Base-by-base conservation (phyloP, 2,113 vertebrate genomes). In the Colius striatus region DNA sequence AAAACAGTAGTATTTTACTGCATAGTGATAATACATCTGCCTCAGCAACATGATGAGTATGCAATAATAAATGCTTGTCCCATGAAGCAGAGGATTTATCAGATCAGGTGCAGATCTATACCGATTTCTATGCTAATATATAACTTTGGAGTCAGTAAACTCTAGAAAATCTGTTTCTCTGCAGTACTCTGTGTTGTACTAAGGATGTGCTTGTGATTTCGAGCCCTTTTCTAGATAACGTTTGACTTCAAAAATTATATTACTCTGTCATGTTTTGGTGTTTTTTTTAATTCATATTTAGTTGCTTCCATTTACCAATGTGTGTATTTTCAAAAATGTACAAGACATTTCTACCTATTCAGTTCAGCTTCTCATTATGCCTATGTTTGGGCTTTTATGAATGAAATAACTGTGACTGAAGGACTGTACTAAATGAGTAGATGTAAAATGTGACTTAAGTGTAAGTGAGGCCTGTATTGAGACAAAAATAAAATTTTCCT, bases 401-500 rank as follows among this genome's bases (percentile, higher is more conserved):
- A 61, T 87, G 45, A 75, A 94, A 23, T 83, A 81, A 67, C 18
- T 38, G 8, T 78, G 61, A 38, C 48, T 41, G 71, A 76, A 22
- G 12, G 12, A 66, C 43, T 50, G 23, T 71, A 23, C 62, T 84
- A 67, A 91, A 67, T 58, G 10, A 79, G 10, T 51, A 43, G 17
- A 43, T 84, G 8, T 51, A 63, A 85, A 91, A 73, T 75, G 47
- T 30, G 34, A 30, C 53, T 72, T 45, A 89, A 89, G 34, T 14
- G 45, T 14, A 62, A 53, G 18, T 25, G 18, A 29, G 16, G 34
- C 23, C 62, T 75, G 3, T 71, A 61, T 32, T 48, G 34, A 87
- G 45, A 74, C 38, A 91, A 65, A 83, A 86, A 63, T 30, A 62
- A 72, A 26, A 18, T 57, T 91, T 96, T 74, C 29, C 34, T 91